phyloP scores from a whole-genome alignment of 2,797 vertebrate species.

The Siniperca scherzeri region DNA sequence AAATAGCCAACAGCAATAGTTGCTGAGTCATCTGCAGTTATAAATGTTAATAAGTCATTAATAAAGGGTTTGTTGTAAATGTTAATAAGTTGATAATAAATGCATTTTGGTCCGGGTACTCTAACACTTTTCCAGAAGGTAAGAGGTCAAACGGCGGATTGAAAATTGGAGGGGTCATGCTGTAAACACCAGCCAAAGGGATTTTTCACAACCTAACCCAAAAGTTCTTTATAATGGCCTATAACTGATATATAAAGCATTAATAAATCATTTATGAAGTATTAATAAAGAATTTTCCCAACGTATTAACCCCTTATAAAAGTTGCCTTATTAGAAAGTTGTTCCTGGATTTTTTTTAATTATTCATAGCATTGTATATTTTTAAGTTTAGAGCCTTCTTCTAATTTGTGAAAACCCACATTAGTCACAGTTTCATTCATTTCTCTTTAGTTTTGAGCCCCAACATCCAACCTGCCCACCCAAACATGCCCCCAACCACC shows the following conservation, averaged over 20 bases:
- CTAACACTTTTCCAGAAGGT: too few species aligned
- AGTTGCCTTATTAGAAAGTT: background rate
- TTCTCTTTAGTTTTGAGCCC: background rate
- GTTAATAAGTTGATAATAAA: too few species aligned
- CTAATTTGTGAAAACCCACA: background rate
- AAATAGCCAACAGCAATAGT: background rate
- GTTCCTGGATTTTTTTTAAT: background rate
- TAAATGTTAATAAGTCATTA: background rate
- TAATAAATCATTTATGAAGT: too few species aligned
- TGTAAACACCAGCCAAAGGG: too few species aligned
- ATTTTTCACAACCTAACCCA: background rate
- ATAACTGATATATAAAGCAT: background rate
- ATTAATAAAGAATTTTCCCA: too few species aligned
- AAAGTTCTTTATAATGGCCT: background rate
- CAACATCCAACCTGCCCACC: background rate
- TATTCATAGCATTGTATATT: background rate
- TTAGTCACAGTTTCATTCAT: background rate
- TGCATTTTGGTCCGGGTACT: too few species aligned
- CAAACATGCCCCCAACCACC: background rate
- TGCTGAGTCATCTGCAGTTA: too few species aligned
- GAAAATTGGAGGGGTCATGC: too few species aligned
- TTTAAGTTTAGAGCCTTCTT: background rate
- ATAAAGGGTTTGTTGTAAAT: too few species aligned
- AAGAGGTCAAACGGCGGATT: too few species aligned
- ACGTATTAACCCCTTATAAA: too few species aligned